Evolutionary conservation across 2,113 vertebrate species (phyloP).

Genomic region (Calyptommatus sinebrachiatus): DNA sequence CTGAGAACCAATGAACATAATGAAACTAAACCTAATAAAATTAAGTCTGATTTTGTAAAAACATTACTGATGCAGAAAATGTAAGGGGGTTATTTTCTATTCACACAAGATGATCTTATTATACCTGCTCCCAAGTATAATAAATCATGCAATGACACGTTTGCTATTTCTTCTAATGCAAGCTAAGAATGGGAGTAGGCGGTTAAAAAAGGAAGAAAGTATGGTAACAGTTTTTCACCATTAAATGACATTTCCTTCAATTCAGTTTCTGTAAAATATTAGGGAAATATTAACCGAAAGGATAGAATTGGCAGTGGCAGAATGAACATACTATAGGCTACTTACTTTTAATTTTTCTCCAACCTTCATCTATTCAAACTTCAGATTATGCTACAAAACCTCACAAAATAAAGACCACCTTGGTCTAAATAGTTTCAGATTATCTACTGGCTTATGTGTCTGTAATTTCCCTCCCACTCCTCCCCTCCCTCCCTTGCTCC

Average conservation of each 20-base stretch:
- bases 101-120: slow-evolving; percentile 30
- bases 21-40: slow-evolving; percentile 47
- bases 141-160: slow-evolving; percentile 18
- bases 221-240: background rate
- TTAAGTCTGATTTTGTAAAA: slow-evolving; percentile 43
- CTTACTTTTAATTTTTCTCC: background rate
- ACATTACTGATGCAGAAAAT: slow-evolving; percentile 38
- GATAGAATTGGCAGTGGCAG: background rate
- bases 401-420: no score
- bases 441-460: no score
- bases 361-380: no score
- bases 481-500: no score
- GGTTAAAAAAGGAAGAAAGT: background rate
- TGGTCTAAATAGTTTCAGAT: no score
- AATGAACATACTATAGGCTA: background rate
- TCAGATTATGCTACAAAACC: no score
- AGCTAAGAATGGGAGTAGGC: slow-evolving; percentile 19
- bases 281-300: background rate
- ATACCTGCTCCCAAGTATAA: slow-evolving; percentile 16
- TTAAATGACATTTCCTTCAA: slow-evolving; percentile 6
- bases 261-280: background rate
- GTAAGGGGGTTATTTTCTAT: background rate
- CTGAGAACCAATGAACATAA: slow-evolving; percentile 28
- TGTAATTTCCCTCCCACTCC: no score
- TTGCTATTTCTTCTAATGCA: background rate